Evolutionary conservation across 2,888 invertebrate genomes (phyloP), one percentile per base, ranked within the genome.

Genomic region (Sthenelais limicola): DNA sequence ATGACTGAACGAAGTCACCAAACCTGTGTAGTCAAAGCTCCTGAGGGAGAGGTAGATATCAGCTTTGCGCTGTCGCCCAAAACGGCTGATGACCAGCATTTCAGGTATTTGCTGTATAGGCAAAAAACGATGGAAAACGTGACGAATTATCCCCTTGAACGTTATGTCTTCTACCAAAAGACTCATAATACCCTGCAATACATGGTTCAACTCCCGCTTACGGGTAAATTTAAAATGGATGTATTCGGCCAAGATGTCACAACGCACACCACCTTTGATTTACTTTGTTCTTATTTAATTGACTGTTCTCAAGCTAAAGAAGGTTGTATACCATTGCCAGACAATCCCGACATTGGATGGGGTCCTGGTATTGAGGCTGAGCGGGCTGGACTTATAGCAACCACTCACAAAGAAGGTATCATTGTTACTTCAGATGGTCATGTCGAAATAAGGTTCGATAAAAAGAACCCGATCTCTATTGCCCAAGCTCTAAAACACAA

Each of bases 261-360:
- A 3, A 79, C 81, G 68, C 82, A 82, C 24, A 83, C 83, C 69
- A 79, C 82, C 26, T 83, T 84, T 74, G 85, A 86, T 72, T 76
- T 86, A 58, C 80, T 82, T 9, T 85, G 84, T 73, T 83, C 85
- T 21, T 86, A 86, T 76, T 77, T 86, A 21, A 82, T 86, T 30
- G 75, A 80, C 43, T 85, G 85, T 74, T 74, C 78, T 2, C 74
- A 79, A 30, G 78, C 83, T 7, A 80, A 82, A 73, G 77, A 78
- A 49, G 80, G 82, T 62, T 82, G 82, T 71, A 71, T 82, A 48
- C 84, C 84, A 0, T 72, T 86, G 70, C 85, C 86, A 0, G 85
- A 84, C 74, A 79, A 81, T 47, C 86, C 86, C 3, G 83, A 83
- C 0, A 80, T 86, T 38, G 86, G 86, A 15, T 86, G 85, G 85